Percentiles rank a stretch among this genome's conserved stretches.
phyloP scores from a whole-genome alignment of 2,888 invertebrate species.

The Athetis lepigone region DNA sequence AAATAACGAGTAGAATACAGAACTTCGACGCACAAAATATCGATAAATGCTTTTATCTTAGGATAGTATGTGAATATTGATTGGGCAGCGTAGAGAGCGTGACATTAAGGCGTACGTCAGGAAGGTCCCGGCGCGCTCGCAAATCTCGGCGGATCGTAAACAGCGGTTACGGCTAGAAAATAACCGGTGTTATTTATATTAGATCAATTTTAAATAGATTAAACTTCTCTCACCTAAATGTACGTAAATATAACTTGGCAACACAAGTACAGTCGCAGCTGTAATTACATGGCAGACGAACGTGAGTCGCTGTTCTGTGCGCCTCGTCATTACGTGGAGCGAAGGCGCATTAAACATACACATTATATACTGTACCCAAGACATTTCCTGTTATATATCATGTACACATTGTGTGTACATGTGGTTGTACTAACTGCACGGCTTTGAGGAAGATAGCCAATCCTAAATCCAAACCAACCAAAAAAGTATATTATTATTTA shows the following conservation, averaged over 20 bases:
- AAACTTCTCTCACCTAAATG: background rate
- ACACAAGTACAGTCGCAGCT: conserved; percentile 11
- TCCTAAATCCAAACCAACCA: too few species aligned
- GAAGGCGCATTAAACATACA: conserved; percentile 14
- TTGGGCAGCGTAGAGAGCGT: background rate
- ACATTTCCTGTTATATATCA: too few species aligned
- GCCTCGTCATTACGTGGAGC: conserved; percentile 24
- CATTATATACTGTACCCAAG: too few species aligned
- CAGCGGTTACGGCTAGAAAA: too few species aligned
- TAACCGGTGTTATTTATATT: too few species aligned
- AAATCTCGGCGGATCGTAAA: conserved; percentile 22
- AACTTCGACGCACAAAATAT: too few species aligned
- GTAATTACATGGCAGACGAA: conserved; percentile 23
- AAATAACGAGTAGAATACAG: too few species aligned
- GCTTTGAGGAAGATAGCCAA: background rate
- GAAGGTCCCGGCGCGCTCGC: conserved; percentile 19
- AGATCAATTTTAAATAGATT: background rate
- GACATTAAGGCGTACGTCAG: conserved; percentile 6
- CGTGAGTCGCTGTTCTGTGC: conserved; percentile 17
- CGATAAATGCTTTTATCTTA: too few species aligned
- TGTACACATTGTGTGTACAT: conserved; percentile 22
- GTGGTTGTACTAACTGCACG: conserved; percentile 11
- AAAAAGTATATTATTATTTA: conserved; percentile 1
- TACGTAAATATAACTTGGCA: conserved; percentile 11
- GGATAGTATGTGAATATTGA: background rate